Conservation (phyloP, 2,113 vertebrate genomes). For the Eira barbara region DNA sequence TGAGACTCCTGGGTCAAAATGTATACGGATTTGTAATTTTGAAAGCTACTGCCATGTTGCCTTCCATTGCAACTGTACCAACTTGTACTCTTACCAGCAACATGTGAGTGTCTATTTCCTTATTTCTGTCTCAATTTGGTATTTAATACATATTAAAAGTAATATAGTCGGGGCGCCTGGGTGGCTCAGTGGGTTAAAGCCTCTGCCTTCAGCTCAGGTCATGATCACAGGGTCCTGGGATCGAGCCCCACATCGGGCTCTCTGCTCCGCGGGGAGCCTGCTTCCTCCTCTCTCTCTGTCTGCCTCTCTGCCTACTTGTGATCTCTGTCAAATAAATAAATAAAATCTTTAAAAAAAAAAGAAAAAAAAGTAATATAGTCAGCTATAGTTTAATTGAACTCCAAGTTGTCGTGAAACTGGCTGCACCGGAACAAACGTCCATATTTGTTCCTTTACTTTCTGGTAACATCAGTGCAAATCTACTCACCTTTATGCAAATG, state of each 20-base stretch:
- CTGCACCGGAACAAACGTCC: background rate
- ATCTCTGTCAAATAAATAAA: too few relatives aligned
- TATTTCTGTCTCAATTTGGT: constrained; percentile 29
- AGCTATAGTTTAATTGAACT: constrained; percentile 30
- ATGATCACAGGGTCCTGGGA: too few relatives aligned
- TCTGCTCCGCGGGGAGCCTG: too few relatives aligned
- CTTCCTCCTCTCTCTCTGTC: too few relatives aligned
- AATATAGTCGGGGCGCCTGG: too few relatives aligned
- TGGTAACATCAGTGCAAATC: constrained; percentile 1
- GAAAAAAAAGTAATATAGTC: background rate
- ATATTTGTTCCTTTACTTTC: background rate
- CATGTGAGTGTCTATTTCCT: background rate
- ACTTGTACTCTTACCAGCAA: background rate
- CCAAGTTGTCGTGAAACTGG: background rate
- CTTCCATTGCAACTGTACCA: background rate
- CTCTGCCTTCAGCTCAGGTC: too few relatives aligned
- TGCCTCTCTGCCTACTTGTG: too few relatives aligned
- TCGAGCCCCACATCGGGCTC: too few relatives aligned
- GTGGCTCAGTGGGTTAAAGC: too few relatives aligned
- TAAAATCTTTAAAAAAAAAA: too few relatives aligned
- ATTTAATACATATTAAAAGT: background rate
- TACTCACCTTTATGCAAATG: background rate
- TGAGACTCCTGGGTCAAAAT: background rate
- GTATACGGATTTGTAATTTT: background rate
- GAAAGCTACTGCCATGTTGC: background rate